Base-by-base conservation (phyloP, 2,113 vertebrate genomes). In the Thunnus thynnus region DNA sequence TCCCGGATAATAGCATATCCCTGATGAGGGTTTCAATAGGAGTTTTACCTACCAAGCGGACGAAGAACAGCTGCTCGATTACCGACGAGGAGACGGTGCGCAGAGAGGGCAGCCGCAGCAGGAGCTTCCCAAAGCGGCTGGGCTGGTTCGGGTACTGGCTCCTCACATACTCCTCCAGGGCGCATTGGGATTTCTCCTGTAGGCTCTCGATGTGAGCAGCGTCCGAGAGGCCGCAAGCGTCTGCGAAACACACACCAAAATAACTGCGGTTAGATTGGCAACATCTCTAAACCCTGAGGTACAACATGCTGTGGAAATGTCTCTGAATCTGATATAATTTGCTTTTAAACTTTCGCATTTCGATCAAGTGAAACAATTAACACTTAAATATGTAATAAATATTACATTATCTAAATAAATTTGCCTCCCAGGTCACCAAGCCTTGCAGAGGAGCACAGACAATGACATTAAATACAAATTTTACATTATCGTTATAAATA, bases 1-100 rank as follows among this genome's bases (percentile, higher is more conserved):
- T 99, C 94, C 98, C 98, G 88, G 98, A 99, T 95, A 99, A 96
- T 95, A 99, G 95, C 98, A 99, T 99, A 95, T 99, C 98, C 93
- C 98, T 97, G 96, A 99, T 99, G 96, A 99, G 98, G 95, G 98
- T 99, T 96, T 99, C 98, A 95, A 99, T 99, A 94, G 98, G 98
- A 96, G 98, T 99, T 98, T 99, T 99, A 99, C 98, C 98, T 98
- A 99, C 98, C 98, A 99, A 97, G 93, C 98, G 98, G 91, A 99
- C 98, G 97, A 99, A 99, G 96, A 99, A 99, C 93, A 99, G 98
- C 95, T 99, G 98, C 94, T 99, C 98, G 86, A 99, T 99, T 94
- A 99, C 97, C 5, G 98, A 98, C 48, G 98, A 99, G 61, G 97
- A 99, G 81, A 99, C 97, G 79, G 98, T 98, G 93, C 97, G 98